These are phyloP conservation scores for Agrochola lychnidis DNA, from an alignment of 2,888 invertebrate species.

Conservation along the genomic window DNA sequence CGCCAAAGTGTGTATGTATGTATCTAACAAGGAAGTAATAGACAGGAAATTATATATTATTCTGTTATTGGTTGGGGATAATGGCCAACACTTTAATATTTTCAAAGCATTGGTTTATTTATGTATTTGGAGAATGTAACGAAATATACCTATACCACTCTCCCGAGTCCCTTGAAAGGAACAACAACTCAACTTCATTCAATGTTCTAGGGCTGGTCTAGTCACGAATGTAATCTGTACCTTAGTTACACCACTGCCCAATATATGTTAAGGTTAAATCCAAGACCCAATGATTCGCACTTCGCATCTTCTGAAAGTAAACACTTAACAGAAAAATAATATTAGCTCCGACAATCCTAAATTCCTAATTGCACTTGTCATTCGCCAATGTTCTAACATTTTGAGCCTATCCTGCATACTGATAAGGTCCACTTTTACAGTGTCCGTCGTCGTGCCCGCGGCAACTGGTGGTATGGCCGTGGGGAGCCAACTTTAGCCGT, in stretches of 20 bases:
- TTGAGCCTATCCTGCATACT: not conserved
- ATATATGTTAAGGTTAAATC: not conserved
- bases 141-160: not conserved
- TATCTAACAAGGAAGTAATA: constrained; percentile 11
- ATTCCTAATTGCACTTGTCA: not conserved
- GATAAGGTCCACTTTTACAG: constrained; percentile 66
- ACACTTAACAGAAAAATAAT: not conserved
- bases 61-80: constrained; percentile 22
- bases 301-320: not conserved
- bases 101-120: not conserved
- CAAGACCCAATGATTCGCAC: not conserved
- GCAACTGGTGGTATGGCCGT: constrained; percentile 97
- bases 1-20: not conserved
- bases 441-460: constrained; percentile 92
- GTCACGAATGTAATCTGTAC: not conserved
- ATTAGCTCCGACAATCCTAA: not conserved
- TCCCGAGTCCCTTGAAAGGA: not conserved
- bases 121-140: not conserved
- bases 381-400: not conserved
- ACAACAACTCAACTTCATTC: not conserved
- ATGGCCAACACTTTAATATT: not conserved
- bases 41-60: constrained; percentile 28
- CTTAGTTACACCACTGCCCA: not conserved
- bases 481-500: constrained; percentile 95
- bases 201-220: not conserved